Evolutionary conservation across 2,113 vertebrate genomes (phyloP).

Genomic region (Ameiurus melas): DNA sequence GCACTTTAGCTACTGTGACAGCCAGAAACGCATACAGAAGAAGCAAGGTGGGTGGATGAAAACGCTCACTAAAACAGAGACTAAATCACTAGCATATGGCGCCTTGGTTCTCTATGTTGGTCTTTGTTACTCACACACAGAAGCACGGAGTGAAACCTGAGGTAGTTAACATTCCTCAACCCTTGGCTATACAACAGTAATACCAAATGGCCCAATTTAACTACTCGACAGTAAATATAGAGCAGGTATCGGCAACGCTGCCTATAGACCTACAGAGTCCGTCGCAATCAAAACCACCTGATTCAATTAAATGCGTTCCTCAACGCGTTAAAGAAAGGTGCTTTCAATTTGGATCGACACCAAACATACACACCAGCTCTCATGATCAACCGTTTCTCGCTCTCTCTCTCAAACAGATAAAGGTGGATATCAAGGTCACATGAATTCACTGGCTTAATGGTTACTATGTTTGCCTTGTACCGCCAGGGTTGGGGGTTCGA

Average conservation of each 20-base stretch:
- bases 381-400: not conserved
- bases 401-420: not conserved
- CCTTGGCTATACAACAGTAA: constrained; percentile 16
- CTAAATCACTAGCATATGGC: constrained; percentile 74
- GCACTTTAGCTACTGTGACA: constrained; percentile 71
- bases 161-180: constrained; percentile 43
- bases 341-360: not conserved
- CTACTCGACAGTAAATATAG: not conserved
- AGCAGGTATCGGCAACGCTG: not conserved
- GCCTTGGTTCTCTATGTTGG: constrained; percentile 28
- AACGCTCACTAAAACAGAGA: constrained; percentile 50
- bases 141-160: constrained; percentile 16
- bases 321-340: not conserved
- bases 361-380: not conserved
- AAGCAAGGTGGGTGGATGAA: constrained; percentile 26
- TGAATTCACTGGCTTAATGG: not conserved
- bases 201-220: not conserved
- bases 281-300: constrained; percentile 1
- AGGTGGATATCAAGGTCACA: not conserved
- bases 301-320: not conserved
- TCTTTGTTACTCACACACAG: constrained; percentile 43
- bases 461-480: too few relatives aligned
- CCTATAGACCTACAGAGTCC: not conserved
- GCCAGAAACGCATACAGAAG: constrained; percentile 66
- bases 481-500: too few relatives aligned